These are phyloP conservation scores for Perithous albicinctus DNA, from an alignment of 2,888 invertebrate species.

Conservation along the genomic window DNA sequence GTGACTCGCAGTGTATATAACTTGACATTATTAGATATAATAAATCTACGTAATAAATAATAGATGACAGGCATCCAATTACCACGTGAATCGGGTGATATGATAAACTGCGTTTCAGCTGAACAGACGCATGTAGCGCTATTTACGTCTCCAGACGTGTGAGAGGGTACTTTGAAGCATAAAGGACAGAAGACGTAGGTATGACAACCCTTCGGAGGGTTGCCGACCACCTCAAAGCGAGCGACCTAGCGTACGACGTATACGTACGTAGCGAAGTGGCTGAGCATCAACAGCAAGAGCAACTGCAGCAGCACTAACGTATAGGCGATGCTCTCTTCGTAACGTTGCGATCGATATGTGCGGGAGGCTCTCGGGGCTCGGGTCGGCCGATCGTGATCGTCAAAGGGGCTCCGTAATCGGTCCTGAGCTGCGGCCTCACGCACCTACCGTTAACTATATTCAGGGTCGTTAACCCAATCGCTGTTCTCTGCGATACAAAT, in stretches of 20 bases:
- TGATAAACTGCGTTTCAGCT: background rate
- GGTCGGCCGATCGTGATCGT: slow-evolving; percentile 77
- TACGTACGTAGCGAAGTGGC: slow-evolving; percentile 31
- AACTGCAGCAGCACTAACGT: slow-evolving; percentile 49
- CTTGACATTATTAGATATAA: background rate
- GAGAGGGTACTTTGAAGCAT: background rate
- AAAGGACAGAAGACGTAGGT: slow-evolving; percentile 3
- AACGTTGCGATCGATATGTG: slow-evolving; percentile 75
- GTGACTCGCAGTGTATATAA: no score
- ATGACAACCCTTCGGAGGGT: slow-evolving; percentile 12
- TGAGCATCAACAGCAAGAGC: slow-evolving; percentile 53
- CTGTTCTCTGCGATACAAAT: slow-evolving; percentile 34
- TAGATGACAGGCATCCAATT: background rate
- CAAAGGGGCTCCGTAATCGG: slow-evolving; percentile 80
- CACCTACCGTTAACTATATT: slow-evolving; percentile 77
- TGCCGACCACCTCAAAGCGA: slow-evolving; percentile 41
- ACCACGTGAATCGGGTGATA: background rate
- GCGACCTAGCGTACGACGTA: slow-evolving; percentile 17
- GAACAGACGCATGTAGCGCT: background rate
- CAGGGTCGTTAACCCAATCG: slow-evolving; percentile 77
- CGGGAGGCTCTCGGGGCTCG: slow-evolving; percentile 69
- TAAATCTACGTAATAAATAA: background rate
- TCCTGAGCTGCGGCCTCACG: slow-evolving; percentile 77
- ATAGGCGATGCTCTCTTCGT: slow-evolving; percentile 78
- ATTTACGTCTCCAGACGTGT: slow-evolving; percentile 1